These are phyloP conservation scores for Fragum whitleyi DNA, from an alignment of 2,888 invertebrate species.

Conservation along the genomic window DNA sequence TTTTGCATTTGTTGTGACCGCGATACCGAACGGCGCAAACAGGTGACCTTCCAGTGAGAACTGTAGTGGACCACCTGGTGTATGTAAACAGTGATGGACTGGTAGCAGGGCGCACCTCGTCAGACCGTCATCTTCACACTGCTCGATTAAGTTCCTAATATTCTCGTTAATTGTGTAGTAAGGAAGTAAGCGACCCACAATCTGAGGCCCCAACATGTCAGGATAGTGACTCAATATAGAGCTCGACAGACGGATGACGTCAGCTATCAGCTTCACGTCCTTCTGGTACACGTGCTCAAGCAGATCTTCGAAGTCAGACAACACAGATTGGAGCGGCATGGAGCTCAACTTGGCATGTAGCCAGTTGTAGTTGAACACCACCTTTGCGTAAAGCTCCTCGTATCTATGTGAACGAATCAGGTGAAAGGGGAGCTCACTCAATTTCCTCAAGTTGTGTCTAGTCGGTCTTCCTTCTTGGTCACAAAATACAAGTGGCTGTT, in stretches of 20 bases:
- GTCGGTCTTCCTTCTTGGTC: constrained; percentile 95
- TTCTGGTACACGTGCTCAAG: constrained; percentile 82
- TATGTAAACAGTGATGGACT: constrained; percentile 97
- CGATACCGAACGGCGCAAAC: constrained; percentile 89
- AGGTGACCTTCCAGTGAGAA: constrained; percentile 99
- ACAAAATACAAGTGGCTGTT: constrained; percentile 95
- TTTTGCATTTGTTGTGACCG: constrained; percentile 82
- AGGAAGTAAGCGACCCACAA: constrained; percentile 96
- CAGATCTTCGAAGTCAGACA: constrained; percentile 98
- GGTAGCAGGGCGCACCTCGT: constrained; percentile 96
- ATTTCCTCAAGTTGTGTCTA: constrained; percentile 97
- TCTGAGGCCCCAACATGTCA: constrained; percentile 97
- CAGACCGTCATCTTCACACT: constrained; percentile 96
- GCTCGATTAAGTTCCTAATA: constrained; percentile 94
- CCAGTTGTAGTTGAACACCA: constrained; percentile 99
- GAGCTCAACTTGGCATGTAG: constrained; percentile 97
- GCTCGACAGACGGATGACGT: constrained; percentile 92
- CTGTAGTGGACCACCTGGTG: constrained; percentile 99
- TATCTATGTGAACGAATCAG: constrained; percentile 94
- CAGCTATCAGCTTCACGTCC: constrained; percentile 84
- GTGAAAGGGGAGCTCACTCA: constrained; percentile 96
- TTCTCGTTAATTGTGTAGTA: constrained; percentile 94
- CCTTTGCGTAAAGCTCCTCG: constrained; percentile 88
- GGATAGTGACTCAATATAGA: constrained; percentile 96
- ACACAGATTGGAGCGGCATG: constrained; percentile 96